These are phyloP conservation scores for Paramuricea clavata DNA, from an alignment of 92 coral and sea anemone species.

Conservation along the genomic window DNA sequence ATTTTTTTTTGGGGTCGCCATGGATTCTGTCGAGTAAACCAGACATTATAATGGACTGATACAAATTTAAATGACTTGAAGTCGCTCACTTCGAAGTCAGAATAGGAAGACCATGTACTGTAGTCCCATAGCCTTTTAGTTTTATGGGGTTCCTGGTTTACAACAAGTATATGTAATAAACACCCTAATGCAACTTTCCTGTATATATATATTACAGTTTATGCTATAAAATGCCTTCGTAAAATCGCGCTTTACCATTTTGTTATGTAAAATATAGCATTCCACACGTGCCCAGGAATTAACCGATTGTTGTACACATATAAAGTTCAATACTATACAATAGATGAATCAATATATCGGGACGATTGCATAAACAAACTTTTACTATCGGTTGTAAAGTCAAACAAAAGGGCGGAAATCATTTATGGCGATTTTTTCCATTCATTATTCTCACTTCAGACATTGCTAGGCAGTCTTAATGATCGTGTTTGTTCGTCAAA, in stretches of 20 bases:
- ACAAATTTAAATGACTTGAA: too few relatives aligned
- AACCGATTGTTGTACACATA: background rate
- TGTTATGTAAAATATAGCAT: background rate
- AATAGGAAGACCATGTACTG: too few relatives aligned
- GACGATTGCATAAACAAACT: background rate
- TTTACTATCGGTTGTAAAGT: conserved; percentile 1
- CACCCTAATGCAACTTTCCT: too few relatives aligned
- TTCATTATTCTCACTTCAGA: background rate
- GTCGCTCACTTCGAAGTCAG: too few relatives aligned
- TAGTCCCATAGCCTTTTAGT: too few relatives aligned
- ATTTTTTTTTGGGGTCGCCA: too few relatives aligned
- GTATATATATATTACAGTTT: background rate
- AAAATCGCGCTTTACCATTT: background rate
- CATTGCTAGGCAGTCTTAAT: background rate
- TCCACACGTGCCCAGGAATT: background rate
- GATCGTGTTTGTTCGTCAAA: background rate
- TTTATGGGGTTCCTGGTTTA: too few relatives aligned
- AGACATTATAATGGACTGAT: too few relatives aligned
- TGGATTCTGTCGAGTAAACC: too few relatives aligned
- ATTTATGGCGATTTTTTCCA: background rate
- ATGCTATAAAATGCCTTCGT: background rate
- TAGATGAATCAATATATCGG: background rate
- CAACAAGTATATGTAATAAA: too few relatives aligned
- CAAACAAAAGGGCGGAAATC: conserved; percentile 4
- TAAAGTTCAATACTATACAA: too few relatives aligned